These are phyloP conservation scores for Ectropis crepuscularia DNA, from an alignment of 2,888 invertebrate genomes.

Conservation along the genomic window DNA sequence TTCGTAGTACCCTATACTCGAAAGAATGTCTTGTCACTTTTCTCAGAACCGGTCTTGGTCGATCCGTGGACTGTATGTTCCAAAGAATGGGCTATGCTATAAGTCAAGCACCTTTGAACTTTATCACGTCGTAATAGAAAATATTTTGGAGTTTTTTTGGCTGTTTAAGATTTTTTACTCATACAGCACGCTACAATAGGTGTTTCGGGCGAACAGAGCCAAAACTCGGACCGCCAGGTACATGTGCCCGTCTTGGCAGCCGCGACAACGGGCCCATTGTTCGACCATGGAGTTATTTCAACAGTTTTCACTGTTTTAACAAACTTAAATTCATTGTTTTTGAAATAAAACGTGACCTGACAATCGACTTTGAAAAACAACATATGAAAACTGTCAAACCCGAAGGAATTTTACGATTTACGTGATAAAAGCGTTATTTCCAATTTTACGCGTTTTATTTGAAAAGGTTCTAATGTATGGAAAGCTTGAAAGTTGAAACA, in stretches of 20 bases:
- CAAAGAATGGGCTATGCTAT: constrained; percentile 38
- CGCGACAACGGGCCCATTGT: constrained; percentile 58
- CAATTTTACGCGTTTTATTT: background rate
- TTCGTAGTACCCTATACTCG: constrained; percentile 48
- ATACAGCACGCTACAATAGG: constrained; percentile 65
- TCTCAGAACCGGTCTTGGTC: constrained; percentile 71
- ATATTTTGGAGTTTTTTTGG: constrained; percentile 18
- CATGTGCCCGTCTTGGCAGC: too few species aligned
- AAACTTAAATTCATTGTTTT: constrained; percentile 41
- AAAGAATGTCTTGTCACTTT: constrained; percentile 71
- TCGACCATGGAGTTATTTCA: constrained; percentile 53
- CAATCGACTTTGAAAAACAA: constrained; percentile 54
- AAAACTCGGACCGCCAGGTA: constrained; percentile 46
- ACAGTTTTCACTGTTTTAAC: constrained; percentile 59
- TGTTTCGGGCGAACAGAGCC: constrained; percentile 59
- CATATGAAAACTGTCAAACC: constrained; percentile 36
- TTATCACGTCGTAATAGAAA: constrained; percentile 40
- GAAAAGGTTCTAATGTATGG: background rate
- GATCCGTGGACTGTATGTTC: constrained; percentile 47
- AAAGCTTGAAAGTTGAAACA: constrained; percentile 29
- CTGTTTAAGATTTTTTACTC: constrained; percentile 24
- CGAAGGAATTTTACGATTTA: constrained; percentile 7
- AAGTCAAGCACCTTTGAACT: constrained; percentile 46
- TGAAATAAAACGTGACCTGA: constrained; percentile 60
- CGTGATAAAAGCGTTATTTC: constrained; percentile 9